These are phyloP conservation scores for Triops longicaudatus DNA, from an alignment of 1,140 invertebrate genomes.

Conservation along the genomic window DNA sequence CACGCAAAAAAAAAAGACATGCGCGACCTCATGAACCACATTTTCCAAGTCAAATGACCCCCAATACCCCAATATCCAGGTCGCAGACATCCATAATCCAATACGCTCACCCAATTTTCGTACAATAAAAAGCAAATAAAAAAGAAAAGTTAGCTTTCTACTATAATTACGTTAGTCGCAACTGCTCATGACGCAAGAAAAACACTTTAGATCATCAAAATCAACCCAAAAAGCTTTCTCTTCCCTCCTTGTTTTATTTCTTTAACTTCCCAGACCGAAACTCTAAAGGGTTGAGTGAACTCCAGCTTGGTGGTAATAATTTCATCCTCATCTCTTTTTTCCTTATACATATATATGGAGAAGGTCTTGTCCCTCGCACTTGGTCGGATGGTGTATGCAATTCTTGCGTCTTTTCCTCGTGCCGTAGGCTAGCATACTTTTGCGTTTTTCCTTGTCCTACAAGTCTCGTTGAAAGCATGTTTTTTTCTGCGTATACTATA, in stretches of 20 bases:
- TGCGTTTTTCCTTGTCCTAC: too few species aligned
- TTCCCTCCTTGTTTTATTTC: neutral
- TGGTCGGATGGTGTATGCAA: neutral
- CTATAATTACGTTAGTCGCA: too few species aligned
- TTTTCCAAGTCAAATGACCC: neutral
- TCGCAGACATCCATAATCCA: neutral
- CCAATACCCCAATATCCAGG: neutral
- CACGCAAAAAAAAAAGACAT: neutral
- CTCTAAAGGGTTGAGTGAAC: conserved; percentile 5
- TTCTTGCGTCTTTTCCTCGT: neutral
- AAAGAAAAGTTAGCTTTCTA: neutral
- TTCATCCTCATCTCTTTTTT: neutral
- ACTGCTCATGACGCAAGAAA: neutral
- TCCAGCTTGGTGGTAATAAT: neutral
- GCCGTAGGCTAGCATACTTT: too few species aligned
- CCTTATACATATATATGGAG: neutral
- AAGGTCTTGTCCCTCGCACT: neutral
- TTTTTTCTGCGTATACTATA: too few species aligned
- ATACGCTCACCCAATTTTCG: neutral
- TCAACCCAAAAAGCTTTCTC: neutral
- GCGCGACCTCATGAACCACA: neutral
- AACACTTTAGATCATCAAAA: neutral
- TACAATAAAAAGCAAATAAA: neutral
- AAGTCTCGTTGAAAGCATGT: too few species aligned
- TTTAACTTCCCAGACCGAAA: neutral